Conservation (phyloP, 2,797 vertebrate species). For the Moxostoma hubbsi region DNA sequence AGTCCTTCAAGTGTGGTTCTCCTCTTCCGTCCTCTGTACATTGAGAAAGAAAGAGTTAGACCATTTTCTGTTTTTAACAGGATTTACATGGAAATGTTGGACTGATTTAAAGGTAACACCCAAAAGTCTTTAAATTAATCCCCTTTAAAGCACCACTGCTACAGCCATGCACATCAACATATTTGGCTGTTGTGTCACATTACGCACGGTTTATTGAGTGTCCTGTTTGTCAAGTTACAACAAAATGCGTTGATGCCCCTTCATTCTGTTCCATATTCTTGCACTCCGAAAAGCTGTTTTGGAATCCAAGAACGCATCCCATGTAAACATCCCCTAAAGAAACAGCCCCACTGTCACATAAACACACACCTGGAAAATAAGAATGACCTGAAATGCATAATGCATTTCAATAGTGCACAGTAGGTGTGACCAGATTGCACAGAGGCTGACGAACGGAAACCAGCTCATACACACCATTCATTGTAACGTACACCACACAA, state of each 20-base stretch:
- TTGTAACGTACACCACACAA: constrained; percentile 23
- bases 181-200: no score
- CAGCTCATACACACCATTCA: constrained; percentile 15
- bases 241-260: no score
- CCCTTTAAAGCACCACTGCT: no score
- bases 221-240: no score
- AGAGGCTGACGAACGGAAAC: background rate
- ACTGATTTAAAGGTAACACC: no score
- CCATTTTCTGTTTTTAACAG: background rate
- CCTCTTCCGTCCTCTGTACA: constrained; percentile 40
- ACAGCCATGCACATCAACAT: no score
- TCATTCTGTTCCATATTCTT: no score
- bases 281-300: no score
- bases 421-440: constrained; percentile 3
- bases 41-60: background rate
- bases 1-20: constrained; percentile 28
- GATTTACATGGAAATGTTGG: background rate
- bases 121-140: no score
- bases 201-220: no score
- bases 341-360: background rate
- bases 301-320: no score
- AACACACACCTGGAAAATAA: constrained; percentile 1
- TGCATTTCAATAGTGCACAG: constrained; percentile 2
- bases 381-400: constrained; percentile 10
- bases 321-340: no score